These are phyloP conservation scores for Rhagophthalmus giganteus DNA, from an alignment of 2,888 invertebrate species.

Conservation along the genomic window DNA sequence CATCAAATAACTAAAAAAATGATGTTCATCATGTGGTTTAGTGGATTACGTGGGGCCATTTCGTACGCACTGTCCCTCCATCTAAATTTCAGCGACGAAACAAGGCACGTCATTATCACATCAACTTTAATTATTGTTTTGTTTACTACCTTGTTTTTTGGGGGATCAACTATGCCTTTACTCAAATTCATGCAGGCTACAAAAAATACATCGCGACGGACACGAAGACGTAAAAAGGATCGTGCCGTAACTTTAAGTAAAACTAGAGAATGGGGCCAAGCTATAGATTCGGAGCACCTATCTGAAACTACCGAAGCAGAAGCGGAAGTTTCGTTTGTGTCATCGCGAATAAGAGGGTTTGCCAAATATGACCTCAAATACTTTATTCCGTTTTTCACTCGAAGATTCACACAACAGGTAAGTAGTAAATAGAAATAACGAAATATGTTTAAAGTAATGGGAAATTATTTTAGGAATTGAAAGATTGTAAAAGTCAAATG, in stretches of 20 bases:
- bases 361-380: constrained; percentile 90
- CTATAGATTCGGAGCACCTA: constrained; percentile 90
- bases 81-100: constrained; percentile 91
- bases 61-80: constrained; percentile 97
- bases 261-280: constrained; percentile 96
- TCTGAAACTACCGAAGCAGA: constrained; percentile 93
- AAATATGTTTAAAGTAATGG: not conserved
- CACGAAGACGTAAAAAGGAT: constrained; percentile 58
- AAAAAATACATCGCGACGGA: constrained; percentile 61
- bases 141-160: constrained; percentile 92
- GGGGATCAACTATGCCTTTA: constrained; percentile 97
- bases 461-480: constrained; percentile 76
- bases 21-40: constrained; percentile 99
- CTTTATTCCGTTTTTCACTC: constrained; percentile 93
- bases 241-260: constrained; percentile 93
- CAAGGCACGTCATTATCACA: constrained; percentile 94
- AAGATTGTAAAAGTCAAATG: constrained; percentile 96
- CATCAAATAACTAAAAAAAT: constrained; percentile 97
- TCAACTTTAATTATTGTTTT: constrained; percentile 97
- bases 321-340: constrained; percentile 84
- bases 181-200: constrained; percentile 85
- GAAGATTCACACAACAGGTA: constrained; percentile 92
- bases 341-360: constrained; percentile 82
- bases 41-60: constrained; percentile 94
- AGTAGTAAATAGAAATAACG: no score